Evolutionary conservation across 2,113 vertebrate genomes (phyloP), one percentile per base, ranked within the genome.

Genomic region (Redunca redunca): DNA sequence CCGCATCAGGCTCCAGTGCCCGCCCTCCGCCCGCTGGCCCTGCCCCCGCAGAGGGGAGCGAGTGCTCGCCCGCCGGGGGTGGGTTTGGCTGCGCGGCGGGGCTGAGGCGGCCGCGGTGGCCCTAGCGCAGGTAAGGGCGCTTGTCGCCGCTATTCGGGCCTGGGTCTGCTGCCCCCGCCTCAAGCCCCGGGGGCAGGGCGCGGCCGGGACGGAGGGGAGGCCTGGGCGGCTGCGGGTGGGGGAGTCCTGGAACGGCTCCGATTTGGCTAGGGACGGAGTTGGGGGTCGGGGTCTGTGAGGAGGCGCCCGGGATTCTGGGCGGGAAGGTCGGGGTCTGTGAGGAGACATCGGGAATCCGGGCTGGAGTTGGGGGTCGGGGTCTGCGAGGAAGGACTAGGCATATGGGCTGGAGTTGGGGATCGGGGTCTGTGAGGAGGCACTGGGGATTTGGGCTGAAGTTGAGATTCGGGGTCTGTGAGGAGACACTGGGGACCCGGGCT

Each of bases 71-170:
- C 77, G 89, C 95, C 19, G 28, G 93, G 28, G 28, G 64, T 83
- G 74, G 55, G 95, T 83, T 97, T 50, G 78, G 97, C 97, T 96
- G 97, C 97, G 97, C 97, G 46, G 98, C 64, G 85, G 91, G 53
- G 60, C 77, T 90, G 80, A 90, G 92, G 88, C 64, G 58, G 88
- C 80, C 40, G 88, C 48, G 74, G 74, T 36, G 52, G 71, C 83
- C 21, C 1, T n/a, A 81, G 26, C 2, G 43, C 93, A 94, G 97
- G 97, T 96, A 74, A 85, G 88, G 67, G 10, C 26, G 21, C 23
- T 60, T 30, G 81, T 16, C 5, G 30, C 64, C 1, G 57, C 5
- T 12, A 21, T 28, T 33, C 7, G 5, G 36, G 43, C 15, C 23
- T 5, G 40, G 48, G 14, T 85, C 40, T 12, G 48, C 11, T 5